phyloP scores from a whole-genome alignment of 2,113 vertebrate species.

The Ophiodon elongatus region DNA sequence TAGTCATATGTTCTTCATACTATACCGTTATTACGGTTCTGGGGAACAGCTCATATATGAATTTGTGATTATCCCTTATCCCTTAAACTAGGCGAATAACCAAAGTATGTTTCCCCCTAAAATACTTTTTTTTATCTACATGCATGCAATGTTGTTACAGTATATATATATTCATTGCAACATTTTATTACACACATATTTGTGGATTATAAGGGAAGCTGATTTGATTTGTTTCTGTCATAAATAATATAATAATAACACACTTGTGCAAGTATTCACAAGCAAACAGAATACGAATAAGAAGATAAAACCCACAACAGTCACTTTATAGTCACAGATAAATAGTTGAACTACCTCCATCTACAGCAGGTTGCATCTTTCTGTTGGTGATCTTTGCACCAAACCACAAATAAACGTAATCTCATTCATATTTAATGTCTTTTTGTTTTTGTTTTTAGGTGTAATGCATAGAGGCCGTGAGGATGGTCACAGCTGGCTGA shows the following conservation, averaged over 20 bases:
- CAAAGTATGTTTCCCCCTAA: background rate
- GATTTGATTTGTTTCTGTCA: background rate
- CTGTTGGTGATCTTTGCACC: background rate
- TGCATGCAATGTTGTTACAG: background rate
- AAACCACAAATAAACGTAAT: background rate
- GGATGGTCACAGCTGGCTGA: constrained; percentile 45
- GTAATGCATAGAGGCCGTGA: constrained; percentile 11
- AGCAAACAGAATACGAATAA: background rate
- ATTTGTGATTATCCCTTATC: background rate
- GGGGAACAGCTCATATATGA: background rate
- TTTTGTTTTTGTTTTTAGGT: constrained; percentile 20
- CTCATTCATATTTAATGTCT: background rate
- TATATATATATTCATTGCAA: background rate
- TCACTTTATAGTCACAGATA: background rate
- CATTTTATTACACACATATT: background rate
- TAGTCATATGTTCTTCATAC: background rate
- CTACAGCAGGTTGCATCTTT: background rate
- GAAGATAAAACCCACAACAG: background rate
- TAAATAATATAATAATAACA: background rate
- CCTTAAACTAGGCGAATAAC: background rate
- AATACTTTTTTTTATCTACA: background rate
- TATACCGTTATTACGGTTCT: background rate
- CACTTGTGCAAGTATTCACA: background rate
- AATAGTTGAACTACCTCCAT: background rate
- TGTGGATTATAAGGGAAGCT: background rate